A percentile compares a stretch with the other conserved stretches of the same genome.
phyloP scores from a whole-genome alignment of 2,888 invertebrate genomes.

The Terebella lapidaria region DNA sequence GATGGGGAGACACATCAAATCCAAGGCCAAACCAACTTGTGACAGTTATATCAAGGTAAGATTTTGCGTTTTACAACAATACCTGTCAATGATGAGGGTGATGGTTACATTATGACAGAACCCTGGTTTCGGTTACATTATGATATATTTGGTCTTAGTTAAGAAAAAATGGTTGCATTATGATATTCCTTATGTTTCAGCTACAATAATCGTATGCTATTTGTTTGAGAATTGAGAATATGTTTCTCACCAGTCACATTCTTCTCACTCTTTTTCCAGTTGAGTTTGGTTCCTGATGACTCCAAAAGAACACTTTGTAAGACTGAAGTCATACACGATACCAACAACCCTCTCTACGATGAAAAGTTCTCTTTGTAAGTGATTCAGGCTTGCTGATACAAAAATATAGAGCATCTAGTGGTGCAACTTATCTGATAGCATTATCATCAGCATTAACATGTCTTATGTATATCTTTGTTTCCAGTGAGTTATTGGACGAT shows the following conservation, averaged over 20 bases:
- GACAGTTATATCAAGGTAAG: slow-evolving; percentile 41
- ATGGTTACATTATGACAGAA: too few relatives aligned
- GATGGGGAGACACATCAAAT: slow-evolving; percentile 35
- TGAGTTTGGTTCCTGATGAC: slow-evolving; percentile 44
- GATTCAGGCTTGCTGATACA: not conserved
- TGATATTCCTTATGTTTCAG: too few relatives aligned
- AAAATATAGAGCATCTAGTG: not conserved
- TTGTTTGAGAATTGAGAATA: too few relatives aligned
- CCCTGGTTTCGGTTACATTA: too few relatives aligned
- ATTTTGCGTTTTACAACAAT: too few relatives aligned
- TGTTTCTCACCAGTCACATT: too few relatives aligned
- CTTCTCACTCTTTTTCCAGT: slow-evolving; percentile 30
- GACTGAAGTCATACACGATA: slow-evolving; percentile 35
- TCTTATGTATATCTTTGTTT: slow-evolving; percentile 11
- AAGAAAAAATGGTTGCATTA: too few relatives aligned
- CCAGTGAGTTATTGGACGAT: slow-evolving; percentile 45
- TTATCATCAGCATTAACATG: not conserved
- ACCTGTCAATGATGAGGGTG: too few relatives aligned
- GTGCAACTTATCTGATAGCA: not conserved
- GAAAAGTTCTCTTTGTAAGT: slow-evolving; percentile 52
- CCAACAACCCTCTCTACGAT: slow-evolving; percentile 45
- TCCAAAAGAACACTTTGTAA: slow-evolving; percentile 38
- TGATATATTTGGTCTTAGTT: too few relatives aligned
- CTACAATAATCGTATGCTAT: too few relatives aligned
- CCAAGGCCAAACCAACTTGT: slow-evolving; percentile 33